Conservation (phyloP, 2,888 invertebrate species). For the Salticus scenicus region DNA sequence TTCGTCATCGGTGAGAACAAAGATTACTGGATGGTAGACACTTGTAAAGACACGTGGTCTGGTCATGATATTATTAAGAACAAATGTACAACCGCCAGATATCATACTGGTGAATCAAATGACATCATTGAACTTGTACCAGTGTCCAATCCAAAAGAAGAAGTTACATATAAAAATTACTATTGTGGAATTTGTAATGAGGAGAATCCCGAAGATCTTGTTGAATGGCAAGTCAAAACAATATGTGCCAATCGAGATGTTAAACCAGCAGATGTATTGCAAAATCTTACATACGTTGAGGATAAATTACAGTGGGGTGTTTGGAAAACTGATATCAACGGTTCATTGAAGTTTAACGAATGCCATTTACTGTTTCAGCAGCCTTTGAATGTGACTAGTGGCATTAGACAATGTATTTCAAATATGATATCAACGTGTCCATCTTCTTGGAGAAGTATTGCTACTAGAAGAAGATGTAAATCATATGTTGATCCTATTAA, state of each 20-base stretch:
- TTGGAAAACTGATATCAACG: slow-evolving; percentile 29
- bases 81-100: slow-evolving; percentile 13
- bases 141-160: slow-evolving; percentile 29
- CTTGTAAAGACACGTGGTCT: slow-evolving; percentile 32
- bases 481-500: slow-evolving; percentile 46
- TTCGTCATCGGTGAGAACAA: slow-evolving; percentile 51
- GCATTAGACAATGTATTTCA: slow-evolving; percentile 24
- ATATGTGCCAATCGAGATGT: slow-evolving; percentile 10
- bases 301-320: slow-evolving; percentile 53
- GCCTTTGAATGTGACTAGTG: slow-evolving; percentile 1
- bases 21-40: slow-evolving; percentile 58
- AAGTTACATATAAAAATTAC: slow-evolving; percentile 46
- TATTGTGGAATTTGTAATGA: slow-evolving; percentile 49
- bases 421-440: slow-evolving; percentile 47
- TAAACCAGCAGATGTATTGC: slow-evolving; percentile 18
- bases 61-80: slow-evolving; percentile 24
- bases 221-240: slow-evolving; percentile 46
- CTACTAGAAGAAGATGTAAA: slow-evolving; percentile 35
- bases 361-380: slow-evolving; percentile 44
- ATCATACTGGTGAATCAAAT: slow-evolving; percentile 10
- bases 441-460: slow-evolving; percentile 28
- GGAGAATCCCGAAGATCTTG: background rate
- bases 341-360: slow-evolving; percentile 13
- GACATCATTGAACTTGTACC: slow-evolving; percentile 34
- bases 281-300: slow-evolving; percentile 45